These are phyloP conservation scores for Mythimna albipuncta DNA, from an alignment of 2,888 invertebrate genomes.

Conservation along the genomic window DNA sequence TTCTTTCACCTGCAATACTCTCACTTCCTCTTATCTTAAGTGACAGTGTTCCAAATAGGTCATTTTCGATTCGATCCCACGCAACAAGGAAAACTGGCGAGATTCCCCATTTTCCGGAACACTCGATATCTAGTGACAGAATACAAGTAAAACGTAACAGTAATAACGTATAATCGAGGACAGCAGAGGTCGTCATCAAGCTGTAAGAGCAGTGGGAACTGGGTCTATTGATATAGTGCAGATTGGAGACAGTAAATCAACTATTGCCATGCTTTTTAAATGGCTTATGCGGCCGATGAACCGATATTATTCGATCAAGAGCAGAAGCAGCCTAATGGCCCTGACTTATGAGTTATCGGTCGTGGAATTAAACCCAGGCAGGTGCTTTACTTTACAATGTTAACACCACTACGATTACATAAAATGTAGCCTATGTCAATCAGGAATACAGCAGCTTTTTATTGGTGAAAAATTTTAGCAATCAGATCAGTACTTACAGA, in stretches of 20 bases:
- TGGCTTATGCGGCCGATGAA: too few relatives aligned
- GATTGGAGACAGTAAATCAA: slow-evolving; percentile 28
- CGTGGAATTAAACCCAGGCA: too few relatives aligned
- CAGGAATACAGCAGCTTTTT: too few relatives aligned
- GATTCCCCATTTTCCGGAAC: slow-evolving; percentile 28
- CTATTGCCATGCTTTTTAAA: not conserved
- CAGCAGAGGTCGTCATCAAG: slow-evolving; percentile 64
- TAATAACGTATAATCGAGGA: slow-evolving; percentile 63
- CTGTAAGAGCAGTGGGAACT: slow-evolving; percentile 55
- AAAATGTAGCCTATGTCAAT: too few relatives aligned
- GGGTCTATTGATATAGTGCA: slow-evolving; percentile 27
- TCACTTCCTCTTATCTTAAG: not conserved
- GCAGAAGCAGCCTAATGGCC: too few relatives aligned
- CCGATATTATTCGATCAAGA: too few relatives aligned
- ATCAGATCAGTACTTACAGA: too few relatives aligned
- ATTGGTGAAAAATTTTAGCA: too few relatives aligned
- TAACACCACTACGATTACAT: too few relatives aligned
- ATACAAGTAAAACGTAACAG: slow-evolving; percentile 59
- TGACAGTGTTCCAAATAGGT: slow-evolving; percentile 15
- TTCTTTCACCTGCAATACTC: slow-evolving; percentile 2
- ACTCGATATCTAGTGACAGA: slow-evolving; percentile 32
- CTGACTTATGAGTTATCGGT: too few relatives aligned
- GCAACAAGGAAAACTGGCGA: slow-evolving; percentile 30
- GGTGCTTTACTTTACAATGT: too few relatives aligned
- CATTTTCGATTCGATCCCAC: not conserved